A percentile compares a stretch with the other conserved stretches of the same genome.
These are phyloP conservation scores for Gracilinanus agilis DNA, from an alignment of 2,113 vertebrate species.

Conservation along the genomic window DNA sequence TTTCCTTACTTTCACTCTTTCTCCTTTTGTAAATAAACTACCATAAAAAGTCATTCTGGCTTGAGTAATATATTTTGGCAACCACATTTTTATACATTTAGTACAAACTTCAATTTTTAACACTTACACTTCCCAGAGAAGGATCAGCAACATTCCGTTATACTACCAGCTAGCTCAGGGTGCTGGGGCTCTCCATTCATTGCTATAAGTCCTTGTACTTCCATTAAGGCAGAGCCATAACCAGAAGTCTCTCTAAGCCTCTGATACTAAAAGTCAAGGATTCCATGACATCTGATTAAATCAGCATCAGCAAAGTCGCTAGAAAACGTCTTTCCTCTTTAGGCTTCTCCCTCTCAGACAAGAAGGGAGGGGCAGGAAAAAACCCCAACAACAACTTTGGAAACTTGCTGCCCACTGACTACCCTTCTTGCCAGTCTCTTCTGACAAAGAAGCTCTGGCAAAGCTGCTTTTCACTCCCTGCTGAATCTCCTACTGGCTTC, in stretches of 20 bases:
- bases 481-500: background rate
- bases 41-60: no score
- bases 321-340: background rate
- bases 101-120: no score
- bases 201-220: background rate
- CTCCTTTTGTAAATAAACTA: no score
- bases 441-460: no score
- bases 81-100: no score
- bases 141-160: background rate
- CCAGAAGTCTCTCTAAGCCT: background rate
- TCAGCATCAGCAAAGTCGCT: background rate
- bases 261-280: background rate
- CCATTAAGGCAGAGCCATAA: background rate
- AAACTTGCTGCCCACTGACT: background rate
- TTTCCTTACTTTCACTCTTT: no score
- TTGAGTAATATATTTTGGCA: no score
- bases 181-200: background rate
- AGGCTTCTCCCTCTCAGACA: background rate
- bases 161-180: background rate
- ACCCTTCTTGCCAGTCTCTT: background rate
- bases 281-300: background rate
- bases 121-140: background rate
- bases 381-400: background rate
- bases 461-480: background rate
- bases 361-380: background rate